phyloP scores from a whole-genome alignment of 2,888 invertebrate genomes.

The Patella depressa region DNA sequence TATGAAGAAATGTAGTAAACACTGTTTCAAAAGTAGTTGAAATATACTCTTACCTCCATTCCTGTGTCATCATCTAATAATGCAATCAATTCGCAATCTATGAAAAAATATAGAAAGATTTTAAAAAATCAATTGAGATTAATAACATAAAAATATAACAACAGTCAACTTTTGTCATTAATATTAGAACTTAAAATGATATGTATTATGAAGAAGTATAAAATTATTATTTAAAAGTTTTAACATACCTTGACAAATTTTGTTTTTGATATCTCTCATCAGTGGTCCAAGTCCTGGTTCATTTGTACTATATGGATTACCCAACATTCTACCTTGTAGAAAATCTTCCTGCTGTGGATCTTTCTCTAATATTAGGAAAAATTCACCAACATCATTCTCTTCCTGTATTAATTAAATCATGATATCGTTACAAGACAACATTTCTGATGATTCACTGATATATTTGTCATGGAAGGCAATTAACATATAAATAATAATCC shows the following conservation, averaged over 20 bases:
- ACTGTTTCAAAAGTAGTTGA: too few relatives aligned
- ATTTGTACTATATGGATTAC: constrained; percentile 95
- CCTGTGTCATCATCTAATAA: constrained; percentile 97
- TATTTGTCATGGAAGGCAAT: too few relatives aligned
- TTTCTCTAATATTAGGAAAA: constrained; percentile 95
- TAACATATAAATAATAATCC: too few relatives aligned
- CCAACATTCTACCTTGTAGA: constrained; percentile 96
- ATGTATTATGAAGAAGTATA: neutral
- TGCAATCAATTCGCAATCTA: constrained; percentile 97
- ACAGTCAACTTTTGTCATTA: neutral
- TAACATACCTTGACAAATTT: constrained; percentile 77
- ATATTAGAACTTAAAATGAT: neutral
- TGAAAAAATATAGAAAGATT: constrained; percentile 19
- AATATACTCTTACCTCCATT: constrained; percentile 74
- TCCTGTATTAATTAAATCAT: constrained; percentile 73
- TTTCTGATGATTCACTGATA: too few relatives aligned
- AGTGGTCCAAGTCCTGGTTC: constrained; percentile 96
- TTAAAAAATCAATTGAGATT: too few relatives aligned
- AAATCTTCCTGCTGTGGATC: constrained; percentile 99
- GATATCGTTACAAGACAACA: too few relatives aligned
- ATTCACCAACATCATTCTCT: constrained; percentile 96
- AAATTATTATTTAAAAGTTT: neutral
- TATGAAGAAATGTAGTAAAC: too few relatives aligned
- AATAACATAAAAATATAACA: neutral
- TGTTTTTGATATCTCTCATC: constrained; percentile 99